Evolutionary conservation across 1,140 invertebrate species (phyloP), one percentile per base, ranked within the genome.

Genomic region (Sarcophaga peregrina): DNA sequence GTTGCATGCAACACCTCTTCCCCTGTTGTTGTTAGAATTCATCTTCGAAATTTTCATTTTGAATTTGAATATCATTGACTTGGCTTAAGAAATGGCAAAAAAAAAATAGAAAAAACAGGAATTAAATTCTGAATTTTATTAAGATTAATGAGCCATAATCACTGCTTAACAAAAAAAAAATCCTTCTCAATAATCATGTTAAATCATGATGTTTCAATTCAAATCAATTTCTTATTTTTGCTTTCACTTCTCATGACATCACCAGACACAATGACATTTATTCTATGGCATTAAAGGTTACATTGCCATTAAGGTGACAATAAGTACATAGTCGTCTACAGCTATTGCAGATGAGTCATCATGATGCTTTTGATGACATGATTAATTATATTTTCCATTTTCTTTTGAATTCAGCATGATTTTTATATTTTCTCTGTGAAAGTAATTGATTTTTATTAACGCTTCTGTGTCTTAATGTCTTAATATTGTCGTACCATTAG

Each of bases 121-220:
- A 11, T 74, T 78, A 52, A 76, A 17, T 50, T 78, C 50, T 46
- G 8, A 76, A 76, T 46, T 50, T 78, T 78, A 78, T 78, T 78
- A 78, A 78, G 75, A 78, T 78, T 78, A 78, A 78, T 78, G 75
- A 78, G 75, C 47, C 74, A 47, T 48, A n/a, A 76, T 78, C 75
- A 50, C 48, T 20, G 25, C 47, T 25, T 48, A 20, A 50, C 17
- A 17, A 20, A 50, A 50, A 50, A 5, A 17, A 8, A 20, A 20
- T 25, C 20, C 15, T 50, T 52, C 20, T 48, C 25, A 78, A 52
- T 52, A 76, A 25, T 25, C 75, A 17, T 78, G 75, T 78, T 78
- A 20, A 78, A 78, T 78, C 75, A 78, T 78, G 47, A 78, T 50
- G 20, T 78, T 78, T 78, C 75, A 78, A 78, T 78, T 78, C 50